phyloP scores from a whole-genome alignment of 2,888 invertebrate species.

The Melieria omissa region DNA sequence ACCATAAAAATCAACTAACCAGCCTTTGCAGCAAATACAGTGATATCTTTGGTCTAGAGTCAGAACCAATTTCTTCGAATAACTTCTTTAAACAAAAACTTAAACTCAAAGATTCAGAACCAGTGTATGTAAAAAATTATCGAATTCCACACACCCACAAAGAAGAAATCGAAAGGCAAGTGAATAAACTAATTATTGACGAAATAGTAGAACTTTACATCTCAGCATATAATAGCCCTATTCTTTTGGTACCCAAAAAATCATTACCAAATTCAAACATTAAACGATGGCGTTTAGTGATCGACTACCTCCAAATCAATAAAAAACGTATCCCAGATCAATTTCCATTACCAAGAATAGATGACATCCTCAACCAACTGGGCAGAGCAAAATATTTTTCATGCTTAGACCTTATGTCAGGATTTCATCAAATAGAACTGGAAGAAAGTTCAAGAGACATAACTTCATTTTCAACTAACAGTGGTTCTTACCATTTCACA shows the following conservation, averaged over 20 bases:
- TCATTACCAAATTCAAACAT: background rate
- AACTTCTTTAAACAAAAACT: too few species aligned
- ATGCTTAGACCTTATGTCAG: slow-evolving; percentile 5
- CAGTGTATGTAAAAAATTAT: too few species aligned
- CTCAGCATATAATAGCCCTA: background rate
- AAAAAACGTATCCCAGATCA: background rate
- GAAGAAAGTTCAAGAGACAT: background rate
- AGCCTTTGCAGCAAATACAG: too few species aligned
- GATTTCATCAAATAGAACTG: slow-evolving; percentile 7
- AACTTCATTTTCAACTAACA: background rate
- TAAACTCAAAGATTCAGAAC: too few species aligned
- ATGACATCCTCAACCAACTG: background rate
- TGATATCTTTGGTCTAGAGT: too few species aligned
- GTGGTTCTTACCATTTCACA: background rate
- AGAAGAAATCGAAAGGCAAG: too few species aligned
- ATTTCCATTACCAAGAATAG: background rate
- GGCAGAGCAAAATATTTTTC: background rate
- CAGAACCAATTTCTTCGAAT: too few species aligned
- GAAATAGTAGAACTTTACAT: background rate
- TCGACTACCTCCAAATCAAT: background rate
- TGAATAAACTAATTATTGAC: background rate
- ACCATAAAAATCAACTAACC: too few species aligned
- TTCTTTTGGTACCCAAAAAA: slow-evolving; percentile 1
- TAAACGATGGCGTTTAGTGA: background rate
- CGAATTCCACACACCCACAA: too few species aligned